Evolutionary conservation across 2,888 invertebrate genomes (phyloP), one percentile per base, ranked within the genome.

Genomic region (Stenolophus ochropezus): DNA sequence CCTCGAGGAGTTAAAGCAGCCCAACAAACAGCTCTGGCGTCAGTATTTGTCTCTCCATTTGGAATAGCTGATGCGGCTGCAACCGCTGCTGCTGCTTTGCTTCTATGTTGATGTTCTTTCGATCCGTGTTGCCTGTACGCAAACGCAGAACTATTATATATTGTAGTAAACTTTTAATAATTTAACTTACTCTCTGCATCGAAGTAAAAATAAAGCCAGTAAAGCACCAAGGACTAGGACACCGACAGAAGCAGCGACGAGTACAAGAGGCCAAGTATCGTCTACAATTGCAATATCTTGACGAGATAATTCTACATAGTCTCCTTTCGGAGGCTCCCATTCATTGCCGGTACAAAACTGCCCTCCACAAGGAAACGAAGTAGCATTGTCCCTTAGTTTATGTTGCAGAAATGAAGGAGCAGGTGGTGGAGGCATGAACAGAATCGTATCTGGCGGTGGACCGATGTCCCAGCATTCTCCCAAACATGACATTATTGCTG

Each of bases 351-450:
- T 77, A 14, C 75, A 82, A 33, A 74, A 79, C 27, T 82, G 82
- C 23, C 77, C 23, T 14, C 76, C 79, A 51, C 75, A 61, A 8
- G 58, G 77, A 8, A 86, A 94, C 0, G 94, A 93, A 47, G 93
- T 93, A 14, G 93, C 92, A 83, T 92, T 90, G 87, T 93, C 92
- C 65, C 87, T 84, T 33, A 87, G 84, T 5, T 90, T 89, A 82
- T 90, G 90, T 84, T 91, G 91, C 78, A 96, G 90, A 89, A 96
- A 96, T 0, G 94, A 92, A 1, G 96, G 96, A 84, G 95, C 90
- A 0, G 96, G 96, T 0, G 96, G 96, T 53, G 96, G 96, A 4
- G 96, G 96, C 91, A 96, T 93, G 86, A 93, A 94, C 76, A 96
- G 90, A 84, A 96, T 96, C 82, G 92, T 93, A 89, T 96, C 95